Evolutionary conservation across 2,113 vertebrate species (phyloP), one percentile per base, ranked within the genome.

Genomic region (Nothobranchius kuhntae): DNA sequence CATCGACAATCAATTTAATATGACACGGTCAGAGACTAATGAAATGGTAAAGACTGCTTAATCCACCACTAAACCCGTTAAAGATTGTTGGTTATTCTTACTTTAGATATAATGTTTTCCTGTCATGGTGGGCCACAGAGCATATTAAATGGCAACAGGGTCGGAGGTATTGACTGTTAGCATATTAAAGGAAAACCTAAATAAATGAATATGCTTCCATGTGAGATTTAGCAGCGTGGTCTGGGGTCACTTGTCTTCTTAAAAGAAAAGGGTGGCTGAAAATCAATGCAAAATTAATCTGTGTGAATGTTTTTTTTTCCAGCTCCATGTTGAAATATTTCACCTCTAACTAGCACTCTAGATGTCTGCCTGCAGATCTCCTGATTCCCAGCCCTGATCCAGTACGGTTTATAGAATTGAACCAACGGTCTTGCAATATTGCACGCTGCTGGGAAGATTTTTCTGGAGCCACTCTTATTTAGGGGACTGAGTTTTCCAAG

Each of bases 281-380:
- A 74, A 79, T 79, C 69, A 68, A 77, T 71, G 51, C 13, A 52
- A 78, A 70, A 42, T 64, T 7, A 50, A 76, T 46, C 44, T 48
- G 52, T 46, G 59, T 44, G 48, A 42, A 65, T 15, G 59, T 55
- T 72, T 65, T 61, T 53, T 57, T 53, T 57, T 46, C 15, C 50
- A 10, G 24, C 17, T 50, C 48, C 1, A 14, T 62, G 56, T 76
- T 68, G 42, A 66, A 74, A 60, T 40, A 44, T 61, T 77, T 59
- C 45, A 59, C 11, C 62, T 40, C 38, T 40, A 40, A 40, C 38
- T 40, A 40, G 38, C 38, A 40, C 38, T 40, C 38, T 40, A 1
- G 38, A 9, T 40, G 38, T 8, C 38, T 40, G 38, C 9, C 38
- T 40, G 38, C 38, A 9, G 38, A 40, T 40, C 38, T 40, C 38